Evolutionary conservation across 2,113 vertebrate species (phyloP).

Genomic region (Pluvialis apricaria): DNA sequence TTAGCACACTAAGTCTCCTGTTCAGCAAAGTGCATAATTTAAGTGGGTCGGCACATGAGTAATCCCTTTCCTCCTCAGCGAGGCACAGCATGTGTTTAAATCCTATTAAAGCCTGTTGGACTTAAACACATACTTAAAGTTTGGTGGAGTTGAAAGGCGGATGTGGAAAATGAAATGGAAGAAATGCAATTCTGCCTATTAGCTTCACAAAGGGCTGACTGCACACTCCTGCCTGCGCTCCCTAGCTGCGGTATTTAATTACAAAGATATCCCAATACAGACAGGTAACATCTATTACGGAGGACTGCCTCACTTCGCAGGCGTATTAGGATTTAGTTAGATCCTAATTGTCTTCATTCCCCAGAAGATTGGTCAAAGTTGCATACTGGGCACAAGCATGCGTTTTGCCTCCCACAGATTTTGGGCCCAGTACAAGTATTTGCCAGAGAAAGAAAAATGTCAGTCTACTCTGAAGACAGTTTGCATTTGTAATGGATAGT

Average conservation of each 20-base stretch:
- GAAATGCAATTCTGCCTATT: not conserved
- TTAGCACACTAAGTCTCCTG: not conserved
- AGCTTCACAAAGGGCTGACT: not conserved
- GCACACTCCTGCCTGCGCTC: fast-evolving
- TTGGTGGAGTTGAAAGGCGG: not conserved
- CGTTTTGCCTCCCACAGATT: not conserved
- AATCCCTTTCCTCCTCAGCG: not conserved
- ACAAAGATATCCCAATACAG: not conserved
- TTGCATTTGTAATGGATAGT: not conserved
- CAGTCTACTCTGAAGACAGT: not conserved
- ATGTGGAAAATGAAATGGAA: not conserved
- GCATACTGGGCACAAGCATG: not conserved
- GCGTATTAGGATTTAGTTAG: not conserved
- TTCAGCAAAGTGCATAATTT: not conserved
- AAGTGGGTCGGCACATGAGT: not conserved
- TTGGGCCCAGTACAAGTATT: not conserved
- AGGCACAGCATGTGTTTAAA: not conserved
- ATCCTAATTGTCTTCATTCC: not conserved
- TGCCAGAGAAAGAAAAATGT: not conserved
- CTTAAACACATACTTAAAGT: not conserved
- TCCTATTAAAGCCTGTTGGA: not conserved
- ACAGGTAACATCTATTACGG: not conserved
- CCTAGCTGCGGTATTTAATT: not conserved
- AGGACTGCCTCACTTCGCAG: fast-evolving
- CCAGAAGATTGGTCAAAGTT: not conserved